Evolutionary conservation across 35 echinoderm and acorn worm genomes (phyloP), one percentile per base, ranked within the genome.

Genomic region (Patiria miniata): DNA sequence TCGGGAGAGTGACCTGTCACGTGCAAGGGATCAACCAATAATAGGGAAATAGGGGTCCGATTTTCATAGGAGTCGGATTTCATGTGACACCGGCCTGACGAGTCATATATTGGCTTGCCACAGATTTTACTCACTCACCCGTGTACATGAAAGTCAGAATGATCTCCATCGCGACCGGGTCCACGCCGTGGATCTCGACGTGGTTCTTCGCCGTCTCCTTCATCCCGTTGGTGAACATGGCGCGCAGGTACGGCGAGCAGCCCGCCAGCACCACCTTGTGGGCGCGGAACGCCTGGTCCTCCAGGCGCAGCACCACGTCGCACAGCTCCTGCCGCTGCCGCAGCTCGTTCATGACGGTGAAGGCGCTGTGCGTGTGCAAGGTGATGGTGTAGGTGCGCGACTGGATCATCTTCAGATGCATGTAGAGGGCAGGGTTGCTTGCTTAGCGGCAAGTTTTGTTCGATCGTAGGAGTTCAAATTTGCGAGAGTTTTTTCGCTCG

Each of bases 211-310:
- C 90, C 4, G 96, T 95, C 52, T 99, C 96, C 78, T 92, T 77
- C 96, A 99, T 99, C 16, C 96, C 96, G 81, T 99, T 99, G 15
- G 96, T 99, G 77, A 99, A 99, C 96, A 99, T 99, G 36, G 96
- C 96, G 14, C 93, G 89, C 9, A 99, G 93, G 79, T 99, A 99
- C 17, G 96, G 93, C 14, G 92, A 99, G 58, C 96, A 99, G 18
- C 96, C 93, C 7, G 96, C 96, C 15, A 99, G 79, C 0, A 99
- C 93, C 36, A 99, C 90, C 28, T 91, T 92, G 73, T 97, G 95
- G 9, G 95, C 95, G 9, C 88, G 81, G 65, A 93, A 97, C n/a
- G 86, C 79, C 39, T 97, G 95, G 47, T 93, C 86, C 81, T 97
- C 95, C 14, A 97, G 85, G 81, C 91, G 91, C 30, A 97, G 57